These are phyloP conservation scores for Poecilus cupreus DNA, from an alignment of 2,888 invertebrate genomes.

Conservation along the genomic window DNA sequence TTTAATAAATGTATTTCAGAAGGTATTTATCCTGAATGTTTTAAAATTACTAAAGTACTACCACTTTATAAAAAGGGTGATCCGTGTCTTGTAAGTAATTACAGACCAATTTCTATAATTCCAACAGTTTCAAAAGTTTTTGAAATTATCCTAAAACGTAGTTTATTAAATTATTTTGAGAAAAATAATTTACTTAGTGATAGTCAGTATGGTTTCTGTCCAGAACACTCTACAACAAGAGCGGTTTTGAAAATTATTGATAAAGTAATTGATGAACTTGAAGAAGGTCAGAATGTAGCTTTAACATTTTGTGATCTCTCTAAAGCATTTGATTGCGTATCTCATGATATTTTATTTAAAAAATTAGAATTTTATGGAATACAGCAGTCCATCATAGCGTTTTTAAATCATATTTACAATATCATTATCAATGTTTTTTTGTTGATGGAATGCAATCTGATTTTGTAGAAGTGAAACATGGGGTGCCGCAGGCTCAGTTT, in stretches of 20 bases:
- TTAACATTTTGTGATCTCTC: neutral
- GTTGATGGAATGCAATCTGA: too few species aligned
- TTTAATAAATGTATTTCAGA: conserved; percentile 32
- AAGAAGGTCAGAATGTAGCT: neutral
- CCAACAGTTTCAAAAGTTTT: conserved; percentile 48
- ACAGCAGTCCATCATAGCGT: neutral
- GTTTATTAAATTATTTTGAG: neutral
- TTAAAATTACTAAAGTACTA: conserved; percentile 42
- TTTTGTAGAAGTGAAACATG: too few species aligned
- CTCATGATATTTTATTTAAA: neutral
- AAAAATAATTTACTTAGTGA: neutral
- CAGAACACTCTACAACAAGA: neutral
- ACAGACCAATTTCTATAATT: conserved; percentile 46
- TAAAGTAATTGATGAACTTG: neutral
- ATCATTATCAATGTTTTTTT: too few species aligned
- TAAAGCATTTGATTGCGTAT: conserved; percentile 6
- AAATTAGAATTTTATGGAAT: neutral
- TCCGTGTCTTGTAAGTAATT: conserved; percentile 18
- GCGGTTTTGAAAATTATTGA: neutral
- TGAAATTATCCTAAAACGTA: conserved; percentile 25
- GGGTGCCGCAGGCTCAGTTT: too few species aligned
- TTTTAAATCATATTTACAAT: neutral
- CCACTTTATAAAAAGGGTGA: conserved; percentile 50
- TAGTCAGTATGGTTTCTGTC: neutral
- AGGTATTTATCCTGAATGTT: conserved; percentile 39